These are phyloP conservation scores for Clunio marinus DNA, from an alignment of 2,888 invertebrate species.

Conservation along the genomic window DNA sequence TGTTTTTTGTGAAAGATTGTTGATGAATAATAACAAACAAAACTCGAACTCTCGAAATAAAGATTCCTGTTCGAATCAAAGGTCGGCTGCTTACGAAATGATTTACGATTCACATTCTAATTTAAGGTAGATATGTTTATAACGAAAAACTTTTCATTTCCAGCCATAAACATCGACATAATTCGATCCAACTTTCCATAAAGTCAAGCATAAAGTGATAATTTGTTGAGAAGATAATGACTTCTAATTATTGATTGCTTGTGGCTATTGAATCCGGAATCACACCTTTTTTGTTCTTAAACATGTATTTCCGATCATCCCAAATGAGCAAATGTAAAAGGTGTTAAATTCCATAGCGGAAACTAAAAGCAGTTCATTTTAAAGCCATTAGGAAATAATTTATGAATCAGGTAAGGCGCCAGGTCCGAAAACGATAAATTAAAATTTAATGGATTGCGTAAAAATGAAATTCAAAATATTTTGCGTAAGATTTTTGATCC, in stretches of 20 bases:
- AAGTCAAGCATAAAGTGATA: conserved; percentile 24
- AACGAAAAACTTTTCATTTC: no score
- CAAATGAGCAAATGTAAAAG: conserved; percentile 17
- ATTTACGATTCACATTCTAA: no score
- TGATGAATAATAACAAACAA: no score
- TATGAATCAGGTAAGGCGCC: conserved; percentile 31
- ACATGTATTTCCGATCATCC: conserved; percentile 2
- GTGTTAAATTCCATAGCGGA: conserved; percentile 30
- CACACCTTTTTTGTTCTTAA: conserved; percentile 12
- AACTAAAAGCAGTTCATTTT: not conserved
- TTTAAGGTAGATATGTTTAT: no score
- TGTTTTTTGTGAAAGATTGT: no score
- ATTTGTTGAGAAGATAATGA: conserved; percentile 28
- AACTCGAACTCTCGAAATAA: no score
- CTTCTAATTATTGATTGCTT: conserved; percentile 30
- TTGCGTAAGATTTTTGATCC: not conserved
- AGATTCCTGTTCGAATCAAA: no score
- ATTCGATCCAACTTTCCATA: no score
- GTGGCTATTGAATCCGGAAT: conserved; percentile 12
- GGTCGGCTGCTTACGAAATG: no score
- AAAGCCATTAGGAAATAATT: conserved; percentile 25
- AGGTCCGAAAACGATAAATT: conserved; percentile 24
- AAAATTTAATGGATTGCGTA: not conserved
- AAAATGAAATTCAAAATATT: no score
- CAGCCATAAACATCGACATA: no score